phyloP scores from a whole-genome alignment of 2,113 vertebrate species.

The Echinops telfairi region DNA sequence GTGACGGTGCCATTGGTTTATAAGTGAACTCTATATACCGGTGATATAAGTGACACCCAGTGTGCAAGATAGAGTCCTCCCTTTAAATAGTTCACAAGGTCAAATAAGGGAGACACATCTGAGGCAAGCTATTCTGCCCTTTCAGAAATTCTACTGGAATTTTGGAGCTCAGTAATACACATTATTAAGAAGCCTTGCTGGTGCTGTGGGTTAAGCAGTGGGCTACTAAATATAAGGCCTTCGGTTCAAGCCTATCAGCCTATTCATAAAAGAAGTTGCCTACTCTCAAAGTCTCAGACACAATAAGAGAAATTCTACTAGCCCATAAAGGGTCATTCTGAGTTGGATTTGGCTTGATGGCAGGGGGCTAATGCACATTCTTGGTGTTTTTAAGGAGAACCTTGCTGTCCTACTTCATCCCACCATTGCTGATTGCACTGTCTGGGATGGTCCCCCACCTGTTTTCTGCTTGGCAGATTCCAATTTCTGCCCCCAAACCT shows the following conservation, averaged over 20 bases:
- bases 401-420: neutral
- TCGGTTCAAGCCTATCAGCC: too few species aligned
- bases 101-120: neutral
- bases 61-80: neutral
- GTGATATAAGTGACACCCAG: neutral
- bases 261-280: too few species aligned
- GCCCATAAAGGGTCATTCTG: too few species aligned
- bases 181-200: too few species aligned
- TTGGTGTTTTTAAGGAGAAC: neutral
- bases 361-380: too few species aligned
- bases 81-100: neutral
- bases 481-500: neutral
- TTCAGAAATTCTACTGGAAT: constrained; percentile 16
- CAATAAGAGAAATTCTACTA: too few species aligned
- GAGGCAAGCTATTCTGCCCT: neutral
- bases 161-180: neutral
- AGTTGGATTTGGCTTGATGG: too few species aligned
- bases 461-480: neutral
- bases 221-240: too few species aligned
- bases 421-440: neutral
- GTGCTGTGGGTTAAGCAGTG: too few species aligned
- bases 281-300: too few species aligned
- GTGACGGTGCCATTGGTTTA: neutral
- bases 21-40: neutral
- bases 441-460: neutral